Evolutionary conservation across 2,113 vertebrate genomes (phyloP), one percentile per base, ranked within the genome.

Genomic region (Trochalopteron elliotii): DNA sequence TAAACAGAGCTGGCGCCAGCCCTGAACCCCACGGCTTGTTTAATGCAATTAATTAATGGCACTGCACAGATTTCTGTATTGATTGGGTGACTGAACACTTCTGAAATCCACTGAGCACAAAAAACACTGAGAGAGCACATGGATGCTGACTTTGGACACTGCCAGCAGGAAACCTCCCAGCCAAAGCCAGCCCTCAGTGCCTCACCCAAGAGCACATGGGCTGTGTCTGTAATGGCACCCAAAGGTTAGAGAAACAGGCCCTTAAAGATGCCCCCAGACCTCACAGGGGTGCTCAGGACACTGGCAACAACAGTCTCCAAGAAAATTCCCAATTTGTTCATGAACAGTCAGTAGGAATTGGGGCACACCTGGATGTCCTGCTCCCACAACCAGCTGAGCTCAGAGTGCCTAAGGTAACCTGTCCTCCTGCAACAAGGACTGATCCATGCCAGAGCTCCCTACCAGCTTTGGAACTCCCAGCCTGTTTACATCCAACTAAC

Each of bases 81-180:
- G 47, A 61, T 56, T 39, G 1, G 23, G 60, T 55, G 72, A 67
- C 47, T 80, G n/a, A 80, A 52, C 52, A 57, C 20, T 56, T 63
- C n/a, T 57, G 75, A 65, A 89, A 83, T 20, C 55, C 59, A 47
- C 40, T 10, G 44, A 78, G 63, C 44, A 68, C 44, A 7, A 70
- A 19, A n/a, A 72, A 37, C 3, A 53, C 21, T 1, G 11, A 11
- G 55, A 22, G 1, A 49, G 28, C 7, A 10, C 11, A 5, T 1
- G n/a, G 33, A 33, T 5, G 23, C 19, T 23, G 74, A 10, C 30
- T 71, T 22, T 17, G 44, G 40, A 11, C 7, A 16, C 35, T 14
- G 22, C 37, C 53, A 40, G 5, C 45, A 47, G n/a, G 10, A 59
- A 35, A 12, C 30, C 30, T 28, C 9, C 37, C 50, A 27, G 35